Base-by-base conservation (phyloP, 2,888 invertebrate genomes). In the Crossocerus cetratus region DNA sequence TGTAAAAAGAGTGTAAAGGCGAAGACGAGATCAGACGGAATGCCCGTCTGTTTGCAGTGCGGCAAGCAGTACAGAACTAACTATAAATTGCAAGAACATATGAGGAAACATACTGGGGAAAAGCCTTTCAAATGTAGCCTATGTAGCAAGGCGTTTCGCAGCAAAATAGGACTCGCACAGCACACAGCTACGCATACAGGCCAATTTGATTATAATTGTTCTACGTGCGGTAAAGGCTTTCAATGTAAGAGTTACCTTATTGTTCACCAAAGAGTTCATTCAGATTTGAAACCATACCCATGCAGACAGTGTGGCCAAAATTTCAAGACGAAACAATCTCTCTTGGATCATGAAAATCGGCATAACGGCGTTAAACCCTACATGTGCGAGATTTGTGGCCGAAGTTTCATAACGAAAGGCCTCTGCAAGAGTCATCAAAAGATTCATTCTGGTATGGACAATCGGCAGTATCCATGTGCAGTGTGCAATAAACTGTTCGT, bases 171-270 rank as follows among this genome's bases (percentile, higher is more conserved):
- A 8, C 86, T 93, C 18, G 92, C 92, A 0, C 93, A 93, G 77
- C 93, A 93, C 79, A 92, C 92, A 69, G 93, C 93, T 0, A 93
- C 92, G 63, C 93, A 93, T 83, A 93, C 93, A 13, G 93, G 92
- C 1, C 91, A 92, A 73, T 93, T 92, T 77, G 92, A 92, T 74
- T 92, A 90, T 81, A 91, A 91, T 16, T 93, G 93, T 83, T 91
- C 92, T 2, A 92, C 92, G 0, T 93, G 93, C 77, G 93, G 93
- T 1, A 93, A 93, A 87, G 93, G 93, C 14, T 93, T 93, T 78
- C 92, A 93, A 71, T 93, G 93, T 81, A 92, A 92, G 80, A 93
- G 93, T 79, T 93, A 93, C 79, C 87, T 93, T 23, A 92, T 92
- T 73, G 93, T 93, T 1, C 93, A 93, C 83, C 93, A 93, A 83